Percentiles rank a stretch among this genome's conserved stretches.
Conservation (phyloP, 2,888 invertebrate genomes). For the Eretmocerus hayati region DNA sequence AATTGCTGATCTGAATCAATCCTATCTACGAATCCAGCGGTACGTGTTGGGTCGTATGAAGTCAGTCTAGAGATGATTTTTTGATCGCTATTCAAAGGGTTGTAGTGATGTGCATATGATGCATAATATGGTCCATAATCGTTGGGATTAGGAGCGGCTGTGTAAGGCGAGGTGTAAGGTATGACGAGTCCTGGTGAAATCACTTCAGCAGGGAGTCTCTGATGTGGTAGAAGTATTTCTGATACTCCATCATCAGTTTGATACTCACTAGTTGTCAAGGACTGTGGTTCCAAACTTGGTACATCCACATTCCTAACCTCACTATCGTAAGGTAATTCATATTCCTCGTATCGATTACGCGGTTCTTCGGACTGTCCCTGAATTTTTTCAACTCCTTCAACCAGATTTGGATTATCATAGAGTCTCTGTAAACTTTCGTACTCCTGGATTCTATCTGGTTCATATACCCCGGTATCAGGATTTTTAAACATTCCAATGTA, state of each 20-base stretch:
- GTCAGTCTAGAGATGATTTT: slow-evolving; percentile 19
- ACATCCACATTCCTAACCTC: too few species aligned
- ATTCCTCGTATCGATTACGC: slow-evolving; percentile 7
- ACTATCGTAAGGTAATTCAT: slow-evolving; percentile 24
- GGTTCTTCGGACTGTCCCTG: slow-evolving; percentile 9
- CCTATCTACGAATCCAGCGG: neutral
- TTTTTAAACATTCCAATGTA: slow-evolving; percentile 34
- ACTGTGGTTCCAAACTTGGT: too few species aligned
- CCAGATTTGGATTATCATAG: slow-evolving; percentile 7
- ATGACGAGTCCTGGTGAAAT: neutral
- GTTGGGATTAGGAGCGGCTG: neutral
- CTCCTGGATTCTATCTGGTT: slow-evolving; percentile 17
- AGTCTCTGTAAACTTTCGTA: slow-evolving; percentile 9
- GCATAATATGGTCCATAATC: slow-evolving; percentile 28
- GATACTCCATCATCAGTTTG: too few species aligned
- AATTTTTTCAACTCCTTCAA: slow-evolving; percentile 7
- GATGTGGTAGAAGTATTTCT: neutral
- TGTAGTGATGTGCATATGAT: slow-evolving; percentile 32
- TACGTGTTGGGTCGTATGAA: slow-evolving; percentile 5
- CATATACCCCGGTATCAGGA: slow-evolving; percentile 28
- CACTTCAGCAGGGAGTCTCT: neutral
- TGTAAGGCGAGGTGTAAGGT: neutral
- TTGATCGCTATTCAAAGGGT: slow-evolving; percentile 26
- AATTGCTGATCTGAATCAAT: neutral
- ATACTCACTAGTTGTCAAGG: too few species aligned